Evolutionary conservation across 2,113 vertebrate genomes (phyloP).

Genomic region (Sterna hirundo): DNA sequence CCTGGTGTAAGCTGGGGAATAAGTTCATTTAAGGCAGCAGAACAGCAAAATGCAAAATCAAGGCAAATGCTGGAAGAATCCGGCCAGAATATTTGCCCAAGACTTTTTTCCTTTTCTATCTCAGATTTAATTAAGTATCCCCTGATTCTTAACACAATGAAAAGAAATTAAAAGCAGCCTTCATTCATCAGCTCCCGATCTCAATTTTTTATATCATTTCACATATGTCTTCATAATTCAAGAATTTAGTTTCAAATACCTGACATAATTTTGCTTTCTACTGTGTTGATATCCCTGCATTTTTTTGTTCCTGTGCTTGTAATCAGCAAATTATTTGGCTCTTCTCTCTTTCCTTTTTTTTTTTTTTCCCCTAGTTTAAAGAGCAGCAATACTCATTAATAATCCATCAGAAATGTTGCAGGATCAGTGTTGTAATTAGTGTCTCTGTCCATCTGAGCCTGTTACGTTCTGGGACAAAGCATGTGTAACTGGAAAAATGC

Average conservation of each 20-base stretch:
- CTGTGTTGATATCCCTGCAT: not conserved
- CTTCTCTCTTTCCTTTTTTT: not conserved
- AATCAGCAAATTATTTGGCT: not conserved
- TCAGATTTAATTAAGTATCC: slow-evolving; percentile 28
- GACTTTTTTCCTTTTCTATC: not conserved
- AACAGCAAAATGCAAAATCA: not conserved
- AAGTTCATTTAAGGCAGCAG: not conserved
- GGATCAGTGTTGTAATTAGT: slow-evolving; percentile 32
- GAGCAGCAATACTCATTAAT: slow-evolving; percentile 39
- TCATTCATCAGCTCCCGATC: slow-evolving; percentile 10
- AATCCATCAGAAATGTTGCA: slow-evolving; percentile 36
- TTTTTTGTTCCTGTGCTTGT: not conserved
- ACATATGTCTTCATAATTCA: slow-evolving; percentile 8
- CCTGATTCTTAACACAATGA: not conserved
- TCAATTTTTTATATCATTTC: not conserved
- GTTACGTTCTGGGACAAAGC: not conserved
- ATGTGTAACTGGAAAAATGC: not conserved
- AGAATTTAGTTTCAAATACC: slow-evolving; percentile 18
- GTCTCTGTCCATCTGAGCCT: slow-evolving; percentile 2
- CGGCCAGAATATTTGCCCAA: not conserved
- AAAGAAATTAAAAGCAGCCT: slow-evolving; percentile 27
- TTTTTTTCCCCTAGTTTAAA: not conserved
- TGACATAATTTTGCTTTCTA: not conserved
- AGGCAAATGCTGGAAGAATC: slow-evolving; percentile 10
- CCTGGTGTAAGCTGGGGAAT: slow-evolving; percentile 24